Evolutionary conservation across 2,113 vertebrate species (phyloP).

Genomic region (Varanus komodoensis): DNA sequence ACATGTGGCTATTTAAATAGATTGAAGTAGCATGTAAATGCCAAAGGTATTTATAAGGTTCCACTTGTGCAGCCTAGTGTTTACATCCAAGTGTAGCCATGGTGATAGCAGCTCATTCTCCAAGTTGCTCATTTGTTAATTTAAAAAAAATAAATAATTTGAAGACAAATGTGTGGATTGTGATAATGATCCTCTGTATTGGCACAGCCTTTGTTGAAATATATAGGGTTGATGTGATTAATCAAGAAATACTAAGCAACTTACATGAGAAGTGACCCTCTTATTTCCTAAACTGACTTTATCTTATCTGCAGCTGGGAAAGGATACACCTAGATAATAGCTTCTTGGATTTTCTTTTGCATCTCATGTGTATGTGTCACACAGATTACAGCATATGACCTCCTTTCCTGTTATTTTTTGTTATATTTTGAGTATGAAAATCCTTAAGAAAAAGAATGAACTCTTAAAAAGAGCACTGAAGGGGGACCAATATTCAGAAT

Average conservation of each 20-base stretch:
- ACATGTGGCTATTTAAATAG: conserved; percentile 68
- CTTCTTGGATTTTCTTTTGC: neutral
- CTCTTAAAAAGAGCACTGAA: neutral
- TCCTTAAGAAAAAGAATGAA: neutral
- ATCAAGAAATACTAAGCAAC: neutral
- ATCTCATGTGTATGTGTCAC: neutral
- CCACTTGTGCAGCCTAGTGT: conserved; percentile 57
- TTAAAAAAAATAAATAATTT: conserved; percentile 5
- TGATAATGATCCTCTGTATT: neutral
- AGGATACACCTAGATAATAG: neutral
- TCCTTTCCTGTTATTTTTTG: neutral
- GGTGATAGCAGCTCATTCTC: conserved; percentile 7
- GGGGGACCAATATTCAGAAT: neutral
- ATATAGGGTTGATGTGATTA: neutral
- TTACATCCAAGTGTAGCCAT: neutral
- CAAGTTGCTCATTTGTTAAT: conserved; percentile 12
- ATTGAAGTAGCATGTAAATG: conserved; percentile 63
- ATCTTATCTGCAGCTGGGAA: neutral
- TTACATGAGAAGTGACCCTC: neutral
- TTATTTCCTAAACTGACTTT: neutral
- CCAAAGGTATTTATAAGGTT: conserved; percentile 71
- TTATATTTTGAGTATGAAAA: neutral
- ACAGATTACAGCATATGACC: neutral
- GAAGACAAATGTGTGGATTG: neutral
- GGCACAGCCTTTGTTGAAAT: neutral